phyloP scores from a whole-genome alignment of 2,113 vertebrate genomes.

The Antechinus stuartii region DNA sequence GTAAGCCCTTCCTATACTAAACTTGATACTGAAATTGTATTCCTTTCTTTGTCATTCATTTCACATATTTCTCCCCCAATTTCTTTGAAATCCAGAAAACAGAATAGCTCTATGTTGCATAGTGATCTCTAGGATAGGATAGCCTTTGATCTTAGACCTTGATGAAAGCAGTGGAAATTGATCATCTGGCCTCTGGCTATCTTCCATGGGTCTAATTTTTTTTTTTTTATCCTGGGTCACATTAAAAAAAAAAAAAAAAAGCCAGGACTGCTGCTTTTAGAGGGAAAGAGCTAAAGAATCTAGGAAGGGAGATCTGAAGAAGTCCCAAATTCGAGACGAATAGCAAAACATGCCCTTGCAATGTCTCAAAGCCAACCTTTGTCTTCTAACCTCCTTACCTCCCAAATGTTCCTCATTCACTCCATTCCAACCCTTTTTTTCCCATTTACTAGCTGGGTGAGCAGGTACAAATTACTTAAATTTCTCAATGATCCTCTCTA shows the following conservation, averaged over 20 bases:
- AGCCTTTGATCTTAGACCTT: background rate
- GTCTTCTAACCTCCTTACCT: background rate
- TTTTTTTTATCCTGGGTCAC: background rate
- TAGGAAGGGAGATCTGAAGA: background rate
- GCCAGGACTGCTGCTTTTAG: background rate
- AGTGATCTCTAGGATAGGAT: background rate
- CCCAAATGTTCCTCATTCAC: background rate
- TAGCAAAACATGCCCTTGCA: background rate
- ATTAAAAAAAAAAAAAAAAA: background rate
- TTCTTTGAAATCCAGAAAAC: background rate
- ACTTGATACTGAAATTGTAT: background rate
- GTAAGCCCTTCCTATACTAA: background rate
- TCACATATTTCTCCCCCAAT: background rate
- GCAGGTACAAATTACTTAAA: background rate
- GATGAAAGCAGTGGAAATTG: background rate
- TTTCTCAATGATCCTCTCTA: background rate
- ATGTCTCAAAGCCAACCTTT: background rate
- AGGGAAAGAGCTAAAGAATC: background rate
- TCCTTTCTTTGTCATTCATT: background rate
- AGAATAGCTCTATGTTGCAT: background rate
- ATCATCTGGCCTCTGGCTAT: background rate
- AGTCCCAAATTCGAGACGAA: background rate
- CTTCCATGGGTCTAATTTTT: background rate
- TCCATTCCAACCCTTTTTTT: background rate
- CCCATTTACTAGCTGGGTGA: background rate